These are phyloP conservation scores for Pachycephus smyrnensis DNA, from an alignment of 2,888 invertebrate species.

Conservation along the genomic window DNA sequence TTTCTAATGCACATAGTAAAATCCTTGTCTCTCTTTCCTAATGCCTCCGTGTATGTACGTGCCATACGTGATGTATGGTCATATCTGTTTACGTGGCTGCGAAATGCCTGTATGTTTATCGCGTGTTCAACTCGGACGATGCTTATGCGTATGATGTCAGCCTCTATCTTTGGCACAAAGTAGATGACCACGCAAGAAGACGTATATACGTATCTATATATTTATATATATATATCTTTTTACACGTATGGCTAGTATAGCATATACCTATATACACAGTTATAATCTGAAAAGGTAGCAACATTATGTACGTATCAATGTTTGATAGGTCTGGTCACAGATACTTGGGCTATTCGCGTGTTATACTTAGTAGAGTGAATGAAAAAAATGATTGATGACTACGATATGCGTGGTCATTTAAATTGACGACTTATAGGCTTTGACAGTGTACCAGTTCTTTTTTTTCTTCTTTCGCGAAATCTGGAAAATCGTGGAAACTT, in stretches of 20 bases:
- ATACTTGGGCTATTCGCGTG: background rate
- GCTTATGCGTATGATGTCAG: slow-evolving; percentile 47
- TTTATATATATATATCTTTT: background rate
- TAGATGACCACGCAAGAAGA: slow-evolving; percentile 45
- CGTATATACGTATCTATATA: slow-evolving; percentile 4
- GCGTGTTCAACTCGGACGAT: slow-evolving; percentile 34
- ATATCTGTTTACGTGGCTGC: slow-evolving; percentile 8
- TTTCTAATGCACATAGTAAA: slow-evolving; percentile 12
- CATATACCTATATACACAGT: background rate
- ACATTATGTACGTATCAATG: background rate
- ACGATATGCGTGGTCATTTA: background rate
- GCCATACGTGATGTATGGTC: slow-evolving; percentile 1
- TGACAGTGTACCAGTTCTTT: too few species aligned
- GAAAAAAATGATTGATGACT: background rate
- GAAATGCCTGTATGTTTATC: slow-evolving; percentile 41
- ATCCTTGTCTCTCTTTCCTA: slow-evolving; percentile 7
- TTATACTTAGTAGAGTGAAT: background rate
- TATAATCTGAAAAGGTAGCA: background rate
- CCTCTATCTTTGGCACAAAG: slow-evolving; percentile 51
- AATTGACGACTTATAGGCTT: background rate
- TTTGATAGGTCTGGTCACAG: background rate
- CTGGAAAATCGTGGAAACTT: too few species aligned
- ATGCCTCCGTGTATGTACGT: slow-evolving; percentile 17
- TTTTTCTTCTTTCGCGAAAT: too few species aligned
- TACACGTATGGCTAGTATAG: background rate